Evolutionary conservation across 2,797 vertebrate species (phyloP), one percentile per base, ranked within the genome.

Genomic region (Tachyglossus aculeatus): DNA sequence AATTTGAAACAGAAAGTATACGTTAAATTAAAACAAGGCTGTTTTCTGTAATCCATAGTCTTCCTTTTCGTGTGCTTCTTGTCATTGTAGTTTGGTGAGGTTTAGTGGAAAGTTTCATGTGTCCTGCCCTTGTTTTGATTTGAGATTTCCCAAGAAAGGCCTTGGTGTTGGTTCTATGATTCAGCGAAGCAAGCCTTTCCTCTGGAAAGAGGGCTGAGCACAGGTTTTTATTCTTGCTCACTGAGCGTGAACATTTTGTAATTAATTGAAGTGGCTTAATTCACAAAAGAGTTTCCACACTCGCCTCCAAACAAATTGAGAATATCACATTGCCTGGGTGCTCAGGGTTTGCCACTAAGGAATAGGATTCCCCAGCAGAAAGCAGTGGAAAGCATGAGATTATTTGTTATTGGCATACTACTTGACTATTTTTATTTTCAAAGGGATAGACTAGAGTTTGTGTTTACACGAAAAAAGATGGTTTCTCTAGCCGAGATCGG

Each of bases 1-100:
- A 70, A 71, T 77, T 82, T 69, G 34, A 84, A 87, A 9, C 65
- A 67, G 53, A 80, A 70, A n/a, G 13, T 52, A 18, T 2, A 9
- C 64, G 31, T 32, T 69, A 52, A 66, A 51, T 55, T 54, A 50
- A 27, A 56, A 3, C 19, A 0, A 12, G 25, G 65, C 72, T 29
- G 51, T 38, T 67, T 54, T 29, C 33, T 73, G 16, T 44, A 72
- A 37, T 5, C 41, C 58, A 3, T 31, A 55, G 37, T 71, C 0
- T 56, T 45, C 4, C 12, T 59, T 47, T 10, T 56, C n/a, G 55
- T 50, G 24, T 59, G 33, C 66, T 32, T 43, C 2, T 41, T 50
- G 24, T 77, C 63, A 34, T 18, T 74, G 72, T 53, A 50, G 69
- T 63, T 60, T 41, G 16, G 71, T 24, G 71, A 48, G 39, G 65